phyloP scores from a whole-genome alignment of 2,113 vertebrate species.

The Rhea pennata region DNA sequence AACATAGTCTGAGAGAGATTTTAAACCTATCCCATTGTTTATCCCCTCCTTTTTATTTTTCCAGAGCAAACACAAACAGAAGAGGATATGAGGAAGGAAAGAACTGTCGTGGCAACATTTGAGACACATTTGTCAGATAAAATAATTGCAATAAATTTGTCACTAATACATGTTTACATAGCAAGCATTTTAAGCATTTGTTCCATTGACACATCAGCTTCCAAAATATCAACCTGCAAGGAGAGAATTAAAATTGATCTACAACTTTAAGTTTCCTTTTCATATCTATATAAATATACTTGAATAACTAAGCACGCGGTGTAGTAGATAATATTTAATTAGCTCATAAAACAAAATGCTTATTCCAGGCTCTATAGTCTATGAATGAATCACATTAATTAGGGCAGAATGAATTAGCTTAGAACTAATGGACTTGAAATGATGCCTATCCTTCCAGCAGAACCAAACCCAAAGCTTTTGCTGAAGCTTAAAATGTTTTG shows the following conservation, averaged over 20 bases:
- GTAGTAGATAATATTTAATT: slow-evolving; percentile 4
- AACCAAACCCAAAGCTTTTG: background rate
- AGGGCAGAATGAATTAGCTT: slow-evolving; percentile 25
- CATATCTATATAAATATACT: background rate
- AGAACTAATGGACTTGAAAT: slow-evolving; percentile 42
- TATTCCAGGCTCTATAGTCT: slow-evolving; percentile 16
- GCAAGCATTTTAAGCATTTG: background rate
- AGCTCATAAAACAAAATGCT: background rate
- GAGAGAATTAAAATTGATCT: background rate
- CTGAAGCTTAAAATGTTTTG: background rate
- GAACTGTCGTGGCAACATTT: background rate
- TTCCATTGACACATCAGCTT: background rate
- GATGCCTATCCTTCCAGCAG: background rate
- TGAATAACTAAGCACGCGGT: background rate
- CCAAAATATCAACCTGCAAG: background rate
- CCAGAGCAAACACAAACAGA: background rate
- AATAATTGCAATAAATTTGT: background rate
- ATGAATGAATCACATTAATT: background rate
- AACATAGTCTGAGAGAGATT: background rate
- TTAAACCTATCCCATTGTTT: background rate
- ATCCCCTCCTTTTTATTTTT: background rate
- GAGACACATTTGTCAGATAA: background rate
- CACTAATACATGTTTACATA: background rate
- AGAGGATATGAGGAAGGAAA: background rate
- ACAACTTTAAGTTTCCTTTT: background rate